A percentile compares a stretch with the other conserved stretches of the same genome.
Conservation (phyloP, 2,888 invertebrate species). For the Thera obeliscata region DNA sequence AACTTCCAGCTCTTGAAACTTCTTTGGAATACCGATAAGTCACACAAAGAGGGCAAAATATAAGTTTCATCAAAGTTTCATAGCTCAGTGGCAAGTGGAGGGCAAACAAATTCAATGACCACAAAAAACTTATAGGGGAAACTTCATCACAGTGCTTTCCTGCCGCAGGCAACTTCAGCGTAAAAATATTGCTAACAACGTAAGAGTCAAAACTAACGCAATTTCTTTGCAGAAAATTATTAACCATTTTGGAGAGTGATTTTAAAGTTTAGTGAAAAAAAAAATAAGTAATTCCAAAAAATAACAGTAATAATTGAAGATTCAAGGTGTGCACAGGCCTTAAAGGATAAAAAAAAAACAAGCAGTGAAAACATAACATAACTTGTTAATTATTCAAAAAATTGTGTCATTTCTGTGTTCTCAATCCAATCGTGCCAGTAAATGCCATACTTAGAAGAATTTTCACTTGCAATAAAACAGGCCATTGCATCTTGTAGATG, state of each 20-base stretch:
- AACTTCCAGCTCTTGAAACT: constrained; percentile 48
- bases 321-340: no score
- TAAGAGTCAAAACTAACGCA: constrained; percentile 40
- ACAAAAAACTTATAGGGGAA: constrained; percentile 66
- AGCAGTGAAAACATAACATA: no score
- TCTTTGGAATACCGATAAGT: constrained; percentile 57
- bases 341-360: no score
- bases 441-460: no score
- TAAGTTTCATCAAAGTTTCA: constrained; percentile 71
- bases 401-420: no score
- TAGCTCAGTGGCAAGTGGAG: constrained; percentile 64
- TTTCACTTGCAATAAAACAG: no score
- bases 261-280: constrained; percentile 29
- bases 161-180: constrained; percentile 46
- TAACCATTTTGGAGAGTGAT: constrained; percentile 32
- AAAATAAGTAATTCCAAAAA: no score
- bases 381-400: no score
- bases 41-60: constrained; percentile 60
- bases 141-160: constrained; percentile 53
- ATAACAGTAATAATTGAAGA: no score
- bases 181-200: constrained; percentile 50
- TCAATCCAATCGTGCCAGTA: no score
- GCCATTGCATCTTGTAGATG: no score
- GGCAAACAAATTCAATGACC: constrained; percentile 77
- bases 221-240: constrained; percentile 37